These are phyloP conservation scores for Thymelicus sylvestris DNA, from an alignment of 2,888 invertebrate genomes.

Conservation along the genomic window DNA sequence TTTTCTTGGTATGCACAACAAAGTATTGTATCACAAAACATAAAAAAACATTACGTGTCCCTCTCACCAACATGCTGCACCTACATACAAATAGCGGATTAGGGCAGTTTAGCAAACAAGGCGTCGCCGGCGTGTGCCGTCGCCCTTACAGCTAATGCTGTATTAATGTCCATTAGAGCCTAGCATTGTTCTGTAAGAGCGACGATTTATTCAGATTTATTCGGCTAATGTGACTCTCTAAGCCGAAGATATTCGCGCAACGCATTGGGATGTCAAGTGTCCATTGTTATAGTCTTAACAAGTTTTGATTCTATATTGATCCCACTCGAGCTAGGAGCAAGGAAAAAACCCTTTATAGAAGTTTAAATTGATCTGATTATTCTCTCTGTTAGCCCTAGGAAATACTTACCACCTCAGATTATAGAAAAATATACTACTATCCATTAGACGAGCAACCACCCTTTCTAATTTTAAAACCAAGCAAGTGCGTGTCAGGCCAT, in stretches of 20 bases:
- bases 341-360: too few species aligned
- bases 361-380: too few species aligned
- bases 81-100: conserved; percentile 81
- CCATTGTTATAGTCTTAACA: conserved; percentile 31
- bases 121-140: conserved; percentile 76
- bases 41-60: not conserved
- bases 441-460: too few species aligned
- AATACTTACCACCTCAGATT: too few species aligned
- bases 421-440: too few species aligned
- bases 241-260: conserved; percentile 68
- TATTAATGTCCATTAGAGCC: conserved; percentile 82
- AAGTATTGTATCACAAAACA: not conserved
- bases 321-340: not conserved
- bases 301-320: conserved; percentile 32
- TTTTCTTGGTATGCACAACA: too few species aligned
- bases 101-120: conserved; percentile 85
- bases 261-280: conserved; percentile 56
- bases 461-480: too few species aligned
- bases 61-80: not conserved
- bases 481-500: too few species aligned
- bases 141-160: conserved; percentile 77
- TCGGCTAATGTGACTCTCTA: conserved; percentile 68
- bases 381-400: too few species aligned
- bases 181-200: conserved; percentile 68
- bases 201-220: conserved; percentile 76